Evolutionary conservation across 2,113 vertebrate genomes (phyloP), one percentile per base, ranked within the genome.

Genomic region (Uropsilus gracilis): DNA sequence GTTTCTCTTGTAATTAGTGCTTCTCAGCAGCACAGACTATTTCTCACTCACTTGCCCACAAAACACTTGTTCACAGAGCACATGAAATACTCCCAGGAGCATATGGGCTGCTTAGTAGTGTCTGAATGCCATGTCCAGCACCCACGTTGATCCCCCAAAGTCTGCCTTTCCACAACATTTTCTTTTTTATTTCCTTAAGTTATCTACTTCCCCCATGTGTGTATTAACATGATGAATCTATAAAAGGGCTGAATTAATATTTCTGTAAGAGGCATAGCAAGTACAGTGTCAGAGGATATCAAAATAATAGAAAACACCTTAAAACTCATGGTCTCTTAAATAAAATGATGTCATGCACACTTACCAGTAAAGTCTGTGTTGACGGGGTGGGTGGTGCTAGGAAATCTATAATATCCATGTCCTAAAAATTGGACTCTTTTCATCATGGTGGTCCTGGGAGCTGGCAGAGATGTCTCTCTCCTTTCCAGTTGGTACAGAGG

Each of bases 301-400:
- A 93, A 37, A 94, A 64, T 84, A 48, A 90, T 26, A 69, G 59
- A 73, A 85, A 66, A 63, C 39, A 81, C 22, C 34, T 76, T 2
- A 18, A 66, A 32, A 32, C 42, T 50, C 4, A 30, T 32, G 6
- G 20, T 6, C 81, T 96, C 37, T 24, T 64, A 44, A 73, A 48
- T 26, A 32, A 95, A 96, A 37, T 61, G 14, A 69, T 48, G 26
- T 94, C 69, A 85, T 92, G 94, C 6, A n/a, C 22, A 95, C 97
- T 97, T 98, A 99, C 99, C 99, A 93, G 99, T 99, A 93, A 99
- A 99, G 96, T 99, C 99, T 1, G 98, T 98, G 86, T 99, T 99
- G 82, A 97, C 16, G 0, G 99, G 99, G 30, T 99, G 97, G 26
- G 97, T 97, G 39, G 99, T 98, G 97, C 97, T 98, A 18, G 99